Evolutionary conservation across 2,888 invertebrate species (phyloP).

Genomic region (Scrobipalpa atriplicella): DNA sequence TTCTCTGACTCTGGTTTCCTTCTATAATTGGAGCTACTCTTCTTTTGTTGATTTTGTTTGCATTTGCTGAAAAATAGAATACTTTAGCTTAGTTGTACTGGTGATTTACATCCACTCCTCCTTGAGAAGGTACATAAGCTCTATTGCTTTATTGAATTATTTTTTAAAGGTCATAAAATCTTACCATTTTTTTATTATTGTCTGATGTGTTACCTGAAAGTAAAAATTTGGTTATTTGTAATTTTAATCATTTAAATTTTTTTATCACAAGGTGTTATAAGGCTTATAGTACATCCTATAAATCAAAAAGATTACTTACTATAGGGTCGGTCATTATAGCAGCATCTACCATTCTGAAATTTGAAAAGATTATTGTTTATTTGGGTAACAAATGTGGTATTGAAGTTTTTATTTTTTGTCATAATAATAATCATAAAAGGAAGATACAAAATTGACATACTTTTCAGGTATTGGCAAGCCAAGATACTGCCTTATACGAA

Average conservation of each 20-base stretch:
- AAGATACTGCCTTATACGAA: constrained; percentile 81
- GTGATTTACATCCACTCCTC: too few relatives aligned
- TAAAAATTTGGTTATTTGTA: neutral
- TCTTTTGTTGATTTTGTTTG: constrained; percentile 53
- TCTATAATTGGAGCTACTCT: constrained; percentile 73
- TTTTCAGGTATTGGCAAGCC: constrained; percentile 68
- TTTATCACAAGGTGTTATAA: too few relatives aligned
- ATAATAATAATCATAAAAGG: neutral
- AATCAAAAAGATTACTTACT: constrained; percentile 45
- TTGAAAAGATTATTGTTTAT: constrained; percentile 39
- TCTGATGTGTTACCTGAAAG: constrained; percentile 58
- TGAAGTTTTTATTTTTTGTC: neutral
- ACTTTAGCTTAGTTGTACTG: neutral
- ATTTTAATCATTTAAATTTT: too few relatives aligned
- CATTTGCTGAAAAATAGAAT: constrained; percentile 60
- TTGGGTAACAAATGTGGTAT: too few relatives aligned
- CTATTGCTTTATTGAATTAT: neutral
- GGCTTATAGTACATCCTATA: too few relatives aligned
- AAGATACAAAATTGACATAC: constrained; percentile 44
- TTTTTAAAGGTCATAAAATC: constrained; percentile 26
- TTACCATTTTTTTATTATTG: constrained; percentile 71
- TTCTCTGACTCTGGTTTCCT: constrained; percentile 82
- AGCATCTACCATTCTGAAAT: constrained; percentile 73
- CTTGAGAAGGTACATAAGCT: too few relatives aligned
- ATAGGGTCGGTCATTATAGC: constrained; percentile 82